Percentiles rank a stretch among this genome's conserved stretches.
Evolutionary conservation across 2,797 vertebrate genomes (phyloP).

Genomic region (Siniperca obscura): DNA sequence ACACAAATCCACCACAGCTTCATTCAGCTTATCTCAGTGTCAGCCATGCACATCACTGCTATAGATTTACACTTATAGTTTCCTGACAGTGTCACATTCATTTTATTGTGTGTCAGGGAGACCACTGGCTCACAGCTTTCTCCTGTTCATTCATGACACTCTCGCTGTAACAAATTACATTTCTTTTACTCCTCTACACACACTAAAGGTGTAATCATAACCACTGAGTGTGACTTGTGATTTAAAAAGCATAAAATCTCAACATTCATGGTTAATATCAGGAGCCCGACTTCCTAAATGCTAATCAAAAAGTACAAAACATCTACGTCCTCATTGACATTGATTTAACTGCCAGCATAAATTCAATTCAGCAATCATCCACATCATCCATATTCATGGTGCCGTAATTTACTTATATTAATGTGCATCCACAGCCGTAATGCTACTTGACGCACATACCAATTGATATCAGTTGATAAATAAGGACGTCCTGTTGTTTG

Average conservation of each 20-base stretch:
- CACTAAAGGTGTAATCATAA: conserved; percentile 48
- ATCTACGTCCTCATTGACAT: conserved; percentile 75
- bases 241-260: conserved; percentile 50
- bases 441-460: conserved; percentile 52
- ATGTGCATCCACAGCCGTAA: conserved; percentile 63
- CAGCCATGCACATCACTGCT: conserved; percentile 44
- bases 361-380: conserved; percentile 76
- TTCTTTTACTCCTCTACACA: conserved; percentile 39
- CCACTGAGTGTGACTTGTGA: conserved; percentile 32
- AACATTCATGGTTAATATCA: conserved; percentile 49
- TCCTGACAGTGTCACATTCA: conserved; percentile 51
- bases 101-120: conserved; percentile 51
- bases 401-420: conserved; percentile 76
- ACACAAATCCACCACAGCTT: conserved; percentile 37
- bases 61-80: conserved; percentile 61
- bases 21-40: conserved; percentile 33
- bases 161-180: conserved; percentile 48
- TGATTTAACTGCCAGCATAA: conserved; percentile 78
- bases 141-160: conserved; percentile 49
- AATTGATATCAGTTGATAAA: conserved; percentile 63
- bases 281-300: conserved; percentile 55
- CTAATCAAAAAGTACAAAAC: conserved; percentile 74
- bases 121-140: conserved; percentile 33
- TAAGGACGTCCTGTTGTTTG: conserved; percentile 53
- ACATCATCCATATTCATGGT: conserved; percentile 77